Conservation (phyloP, 1,140 invertebrate species). For the Anadara kagoshimensis region DNA sequence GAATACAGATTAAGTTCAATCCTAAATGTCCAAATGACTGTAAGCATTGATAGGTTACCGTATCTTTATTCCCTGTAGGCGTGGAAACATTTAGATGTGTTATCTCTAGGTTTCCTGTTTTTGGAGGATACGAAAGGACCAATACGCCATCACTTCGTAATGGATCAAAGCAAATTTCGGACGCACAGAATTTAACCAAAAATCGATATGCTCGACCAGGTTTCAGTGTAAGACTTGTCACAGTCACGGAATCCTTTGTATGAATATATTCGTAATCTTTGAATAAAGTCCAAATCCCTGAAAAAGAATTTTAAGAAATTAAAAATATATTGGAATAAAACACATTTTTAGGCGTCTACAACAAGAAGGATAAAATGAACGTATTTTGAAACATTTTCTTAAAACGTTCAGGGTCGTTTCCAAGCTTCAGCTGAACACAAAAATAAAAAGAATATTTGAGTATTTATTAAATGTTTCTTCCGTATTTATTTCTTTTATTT, state of each 20-base stretch:
- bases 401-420: too few species aligned
- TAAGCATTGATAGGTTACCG: too few species aligned
- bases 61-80: too few species aligned
- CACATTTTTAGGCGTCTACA: too few species aligned
- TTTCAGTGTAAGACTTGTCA: background rate
- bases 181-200: constrained; percentile 6
- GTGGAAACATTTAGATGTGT: background rate
- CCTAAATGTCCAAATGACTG: too few species aligned
- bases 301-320: too few species aligned
- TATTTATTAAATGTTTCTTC: background rate
- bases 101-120: background rate
- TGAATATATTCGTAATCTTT: background rate
- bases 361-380: too few species aligned
- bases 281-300: background rate
- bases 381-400: too few species aligned
- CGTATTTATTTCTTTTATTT: background rate
- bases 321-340: too few species aligned
- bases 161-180: background rate
- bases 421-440: too few species aligned
- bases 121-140: constrained; percentile 9
- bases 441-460: background rate
- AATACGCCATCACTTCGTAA: constrained; percentile 6
- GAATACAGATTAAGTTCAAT: too few species aligned
- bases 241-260: background rate
- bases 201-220: constrained; percentile 6